Base-by-base conservation (phyloP, 2,888 invertebrate genomes). In the Cataglyphis rosenhaueri region DNA sequence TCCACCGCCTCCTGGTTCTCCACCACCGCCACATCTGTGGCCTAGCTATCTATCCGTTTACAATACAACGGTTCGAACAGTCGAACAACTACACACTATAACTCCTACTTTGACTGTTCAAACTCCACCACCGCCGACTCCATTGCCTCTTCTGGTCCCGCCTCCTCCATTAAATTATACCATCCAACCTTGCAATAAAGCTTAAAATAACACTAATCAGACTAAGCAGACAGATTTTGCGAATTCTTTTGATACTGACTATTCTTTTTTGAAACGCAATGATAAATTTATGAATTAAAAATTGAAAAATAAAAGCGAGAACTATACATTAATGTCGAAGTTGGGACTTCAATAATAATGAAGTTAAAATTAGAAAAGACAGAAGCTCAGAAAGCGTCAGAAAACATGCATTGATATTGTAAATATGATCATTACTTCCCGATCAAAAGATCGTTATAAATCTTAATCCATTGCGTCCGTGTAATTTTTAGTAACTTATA, bases 1-100 rank as follows among this genome's bases (percentile, higher is more conserved):
- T 0, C 96, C 96, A 0, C 96, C 96, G 1, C 96, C 96, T 0
- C 96, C 96, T 0, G 96, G 96, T 25, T 96, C 96, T 8, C 96
- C 96, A 3, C 96, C 96, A 0, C 94, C 95, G 0, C 95, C 95
- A 0, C 95, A 96, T 88, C 87, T 95, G 29, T 96, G 95, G 93
- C 96, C 96, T 15, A 93, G 91, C 81, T 94, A 94, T 82, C 89
- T 94, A 0, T 92, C 92, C 0, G 91, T 93, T 18, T 93, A 94
- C 41, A 94, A 91, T 81, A 84, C 88, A 3, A 87, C 85, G 48
- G 78, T 83, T 75, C 86, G 83, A 71, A 48, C 81, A 44, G 73
- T 18, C 15, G 87, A 82, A 81, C 78, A 59, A 55, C 35, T 82
- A 6, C 78, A 70, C 2, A 85, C 81, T 6, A 71, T 83, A 8